Evolutionary conservation across 2,797 vertebrate genomes (phyloP), one percentile per base, ranked within the genome.

Genomic region (Rhynchotus rufescens): DNA sequence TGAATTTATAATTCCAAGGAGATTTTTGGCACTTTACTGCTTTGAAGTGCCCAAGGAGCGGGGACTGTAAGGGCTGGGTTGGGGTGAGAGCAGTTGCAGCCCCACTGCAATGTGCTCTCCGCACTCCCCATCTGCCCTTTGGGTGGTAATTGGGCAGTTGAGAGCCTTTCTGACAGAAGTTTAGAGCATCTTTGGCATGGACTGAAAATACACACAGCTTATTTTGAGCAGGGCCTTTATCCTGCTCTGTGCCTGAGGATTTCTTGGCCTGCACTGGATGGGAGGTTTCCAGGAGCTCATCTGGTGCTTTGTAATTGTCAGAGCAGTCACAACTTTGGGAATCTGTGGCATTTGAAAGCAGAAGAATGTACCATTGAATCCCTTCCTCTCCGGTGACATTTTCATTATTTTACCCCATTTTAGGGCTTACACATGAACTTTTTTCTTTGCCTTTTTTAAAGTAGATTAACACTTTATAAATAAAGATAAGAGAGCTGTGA

Each of bases 401-500:
- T 78, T 36, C 22, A 16, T 21, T 79, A 45, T 84, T 80, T 88
- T 28, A 42, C 51, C 6, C 5, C 44, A 17, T 66, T 91, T 65
- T 73, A 52, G 34, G 45, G 30, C 21, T 86, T 83, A 23, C 15
- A 10, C 4, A 5, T 59, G 45, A 67, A 84, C 45, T 42, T 52
- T 36, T 25, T 10, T 42, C 34, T 73, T 74, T 40, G 74, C 9
- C 5, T 22, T 60, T 69, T 75, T 36, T 1, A 57, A 57, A 34
- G 40, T 38, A 52, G 74, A 49, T 81, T 28, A 84, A 54, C 16
- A 3, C 74, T 86, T 94, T 71, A 79, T 88, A 25, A 15, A 78
- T 84, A 83, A 89, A 90, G 67, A 85, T n/a, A 68, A 30, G 59
- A 88, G 72, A 93, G 51, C 78, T 42, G 72, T 9, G 66, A 69